A percentile compares a stretch with the other conserved stretches of the same genome.
Evolutionary conservation across 1,140 invertebrate species (phyloP).

Genomic region (Coptotermes formosanus): DNA sequence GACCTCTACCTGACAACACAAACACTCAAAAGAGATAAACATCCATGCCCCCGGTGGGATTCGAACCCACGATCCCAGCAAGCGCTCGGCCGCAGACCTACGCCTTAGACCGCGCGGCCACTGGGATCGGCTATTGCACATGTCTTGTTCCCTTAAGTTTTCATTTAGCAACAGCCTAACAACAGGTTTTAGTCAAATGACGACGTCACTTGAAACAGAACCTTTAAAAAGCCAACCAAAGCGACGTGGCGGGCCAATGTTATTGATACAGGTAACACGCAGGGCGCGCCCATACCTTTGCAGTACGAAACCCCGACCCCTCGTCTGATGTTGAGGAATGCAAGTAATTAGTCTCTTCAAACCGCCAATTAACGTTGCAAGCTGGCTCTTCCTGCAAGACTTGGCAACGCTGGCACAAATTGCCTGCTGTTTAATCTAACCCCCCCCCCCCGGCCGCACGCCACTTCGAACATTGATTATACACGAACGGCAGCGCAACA

Average conservation of each 20-base stretch:
- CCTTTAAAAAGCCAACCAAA: too few relatives aligned
- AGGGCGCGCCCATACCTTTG: background rate
- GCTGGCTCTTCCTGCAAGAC: slow-evolving; percentile 20
- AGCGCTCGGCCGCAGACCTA: too few relatives aligned
- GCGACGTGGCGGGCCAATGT: background rate
- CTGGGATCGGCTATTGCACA: too few relatives aligned
- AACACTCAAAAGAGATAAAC: too few relatives aligned
- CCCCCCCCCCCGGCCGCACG: slow-evolving; percentile 25
- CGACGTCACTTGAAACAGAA: too few relatives aligned
- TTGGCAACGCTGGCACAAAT: slow-evolving; percentile 33
- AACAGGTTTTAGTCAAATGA: too few relatives aligned
- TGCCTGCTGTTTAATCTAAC: slow-evolving; percentile 32
- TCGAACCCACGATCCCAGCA: too few relatives aligned
- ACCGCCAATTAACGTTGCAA: slow-evolving; percentile 31
- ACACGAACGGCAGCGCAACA: background rate
- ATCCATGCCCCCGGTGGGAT: too few relatives aligned
- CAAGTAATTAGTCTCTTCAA: slow-evolving; percentile 32
- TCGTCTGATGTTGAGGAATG: slow-evolving; percentile 26
- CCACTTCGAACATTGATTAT: slow-evolving; percentile 30
- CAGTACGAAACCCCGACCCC: background rate
- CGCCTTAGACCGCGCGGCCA: too few relatives aligned
- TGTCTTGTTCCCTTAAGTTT: too few relatives aligned
- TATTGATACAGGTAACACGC: slow-evolving; percentile 8
- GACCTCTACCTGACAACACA: too few relatives aligned
- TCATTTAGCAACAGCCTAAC: too few relatives aligned